Evolutionary conservation across 2,797 vertebrate genomes (phyloP).

Genomic region (Borostomias antarcticus): DNA sequence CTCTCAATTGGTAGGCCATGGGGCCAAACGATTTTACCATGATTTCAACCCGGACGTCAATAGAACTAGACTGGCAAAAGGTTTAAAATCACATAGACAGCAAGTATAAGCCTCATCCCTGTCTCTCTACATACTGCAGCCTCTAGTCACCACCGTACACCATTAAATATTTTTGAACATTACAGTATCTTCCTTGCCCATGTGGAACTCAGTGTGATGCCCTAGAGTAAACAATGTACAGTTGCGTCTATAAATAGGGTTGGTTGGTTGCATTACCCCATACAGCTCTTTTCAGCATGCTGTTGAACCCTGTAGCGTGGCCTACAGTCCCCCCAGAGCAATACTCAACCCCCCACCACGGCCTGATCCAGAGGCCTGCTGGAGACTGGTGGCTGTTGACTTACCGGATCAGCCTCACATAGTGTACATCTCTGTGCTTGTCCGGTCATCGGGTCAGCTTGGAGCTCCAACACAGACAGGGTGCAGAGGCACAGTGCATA

Average conservation of each 20-base stretch:
- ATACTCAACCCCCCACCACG: conserved; percentile 31
- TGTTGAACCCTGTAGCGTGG: conserved; percentile 43
- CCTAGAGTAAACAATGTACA: no score
- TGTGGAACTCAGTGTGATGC: conserved; percentile 58
- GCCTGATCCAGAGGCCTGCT: conserved; percentile 48
- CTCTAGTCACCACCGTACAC: conserved; percentile 9
- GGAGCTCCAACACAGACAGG: conserved; percentile 30
- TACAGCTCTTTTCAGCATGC: conserved; percentile 40
- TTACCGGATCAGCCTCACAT: conserved; percentile 52
- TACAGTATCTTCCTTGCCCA: no score
- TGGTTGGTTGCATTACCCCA: conserved; percentile 43
- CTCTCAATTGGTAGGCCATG: not conserved
- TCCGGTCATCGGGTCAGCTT: conserved; percentile 33
- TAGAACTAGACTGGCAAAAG: conserved; percentile 1
- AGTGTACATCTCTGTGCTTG: conserved; percentile 30
- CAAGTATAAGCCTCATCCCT: conserved; percentile 18
- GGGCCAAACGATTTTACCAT: not conserved
- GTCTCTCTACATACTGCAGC: not conserved
- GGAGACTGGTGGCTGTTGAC: conserved; percentile 46
- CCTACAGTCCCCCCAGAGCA: conserved; percentile 48
- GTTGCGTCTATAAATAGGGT: conserved; percentile 61
- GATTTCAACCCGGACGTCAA: conserved; percentile 13
- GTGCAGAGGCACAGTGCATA: not conserved
- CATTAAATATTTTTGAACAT: conserved; percentile 33
- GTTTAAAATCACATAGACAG: conserved; percentile 9